A percentile compares a stretch with the other conserved stretches of the same genome.
Conservation (phyloP, 2,888 invertebrate species). For the Beris morrisii region DNA sequence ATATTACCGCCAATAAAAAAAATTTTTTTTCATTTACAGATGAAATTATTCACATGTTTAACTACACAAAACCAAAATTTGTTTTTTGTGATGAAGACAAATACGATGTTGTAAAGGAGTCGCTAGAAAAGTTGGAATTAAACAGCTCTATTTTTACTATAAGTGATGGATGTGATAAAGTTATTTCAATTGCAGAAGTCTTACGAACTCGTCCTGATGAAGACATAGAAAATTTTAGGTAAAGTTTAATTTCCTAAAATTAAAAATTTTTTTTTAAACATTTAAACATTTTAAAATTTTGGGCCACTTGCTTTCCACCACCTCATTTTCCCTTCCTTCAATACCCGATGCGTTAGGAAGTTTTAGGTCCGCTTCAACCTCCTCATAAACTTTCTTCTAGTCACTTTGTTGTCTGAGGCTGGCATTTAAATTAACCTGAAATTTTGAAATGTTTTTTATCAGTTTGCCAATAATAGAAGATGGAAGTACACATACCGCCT, state of each 20-base stretch:
- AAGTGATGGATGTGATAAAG: constrained; percentile 45
- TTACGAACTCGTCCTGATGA: background rate
- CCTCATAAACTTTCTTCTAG: no score
- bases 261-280: no score
- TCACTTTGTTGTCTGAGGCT: no score
- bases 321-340: no score
- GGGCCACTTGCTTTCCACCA: no score
- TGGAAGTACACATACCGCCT: constrained; percentile 47
- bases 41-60: constrained; percentile 36
- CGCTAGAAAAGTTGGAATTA: constrained; percentile 45
- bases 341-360: no score
- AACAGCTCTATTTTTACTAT: constrained; percentile 47
- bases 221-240: background rate
- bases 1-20: background rate
- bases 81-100: constrained; percentile 38
- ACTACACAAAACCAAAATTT: constrained; percentile 37
- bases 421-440: no score
- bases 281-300: no score
- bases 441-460: no score
- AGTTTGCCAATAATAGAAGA: constrained; percentile 12
- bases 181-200: constrained; percentile 37
- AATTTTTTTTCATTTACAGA: constrained; percentile 16
- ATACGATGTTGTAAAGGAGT: constrained; percentile 38
- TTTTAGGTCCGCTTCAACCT: no score
- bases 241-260: background rate